Evolutionary conservation across 2,888 invertebrate species (phyloP).

Genomic region (Zhuqinia jingwanae): DNA sequence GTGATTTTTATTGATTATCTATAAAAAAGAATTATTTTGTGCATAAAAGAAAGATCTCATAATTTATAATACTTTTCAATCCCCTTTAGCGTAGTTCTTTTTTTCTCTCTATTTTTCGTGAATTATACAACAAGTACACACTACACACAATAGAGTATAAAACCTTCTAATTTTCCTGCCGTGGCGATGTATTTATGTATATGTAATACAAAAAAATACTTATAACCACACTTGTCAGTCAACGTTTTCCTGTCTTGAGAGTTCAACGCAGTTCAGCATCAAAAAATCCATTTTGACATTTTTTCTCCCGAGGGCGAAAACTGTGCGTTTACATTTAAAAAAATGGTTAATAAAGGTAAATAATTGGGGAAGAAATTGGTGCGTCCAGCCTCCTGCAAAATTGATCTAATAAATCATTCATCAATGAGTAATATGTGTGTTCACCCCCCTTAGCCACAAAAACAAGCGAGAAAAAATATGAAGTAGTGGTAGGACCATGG

Average conservation of each 20-base stretch:
- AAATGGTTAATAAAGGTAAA: constrained; percentile 35
- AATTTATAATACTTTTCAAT: too few species aligned
- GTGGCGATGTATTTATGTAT: too few species aligned
- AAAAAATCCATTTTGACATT: constrained; percentile 33
- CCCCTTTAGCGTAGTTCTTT: too few species aligned
- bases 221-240: background rate
- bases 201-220: background rate
- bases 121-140: too few species aligned
- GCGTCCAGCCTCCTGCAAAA: constrained; percentile 37
- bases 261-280: constrained; percentile 49
- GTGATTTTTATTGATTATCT: constrained; percentile 40
- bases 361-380: constrained; percentile 27
- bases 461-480: background rate
- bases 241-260: background rate
- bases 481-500: too few species aligned
- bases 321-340: background rate
- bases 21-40: background rate
- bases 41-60: constrained; percentile 21
- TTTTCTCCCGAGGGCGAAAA: constrained; percentile 42
- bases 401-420: constrained; percentile 59
- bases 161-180: too few species aligned
- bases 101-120: too few species aligned
- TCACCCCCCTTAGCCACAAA: background rate
- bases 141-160: too few species aligned
- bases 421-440: constrained; percentile 27